Conservation (phyloP, 2,797 vertebrate genomes). For the Pterois miles region DNA sequence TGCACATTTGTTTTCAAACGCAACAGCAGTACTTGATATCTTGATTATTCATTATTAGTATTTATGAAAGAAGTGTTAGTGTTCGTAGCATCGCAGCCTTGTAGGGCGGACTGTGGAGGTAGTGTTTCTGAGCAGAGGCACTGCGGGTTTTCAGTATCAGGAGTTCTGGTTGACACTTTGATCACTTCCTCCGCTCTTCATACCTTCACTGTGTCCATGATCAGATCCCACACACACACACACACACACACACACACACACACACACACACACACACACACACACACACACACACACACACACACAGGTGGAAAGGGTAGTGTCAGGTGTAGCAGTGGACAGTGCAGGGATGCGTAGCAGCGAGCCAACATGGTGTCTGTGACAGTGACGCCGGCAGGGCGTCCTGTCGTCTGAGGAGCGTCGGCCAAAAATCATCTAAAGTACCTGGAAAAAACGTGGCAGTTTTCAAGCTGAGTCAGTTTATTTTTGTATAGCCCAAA, state of each 20-base stretch:
- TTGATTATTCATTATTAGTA: background rate
- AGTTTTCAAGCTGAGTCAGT: too few species aligned
- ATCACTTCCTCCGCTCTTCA: slow-evolving; percentile 65
- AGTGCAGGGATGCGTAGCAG: slow-evolving; percentile 61
- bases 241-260: slow-evolving; percentile 8
- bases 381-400: slow-evolving; percentile 43
- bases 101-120: slow-evolving; percentile 25
- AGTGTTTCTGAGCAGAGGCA: slow-evolving; percentile 37
- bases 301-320: slow-evolving; percentile 46
- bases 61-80: background rate
- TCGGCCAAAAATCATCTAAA: too few species aligned
- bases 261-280: background rate
- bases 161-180: slow-evolving; percentile 61
- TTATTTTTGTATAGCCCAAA: too few species aligned
- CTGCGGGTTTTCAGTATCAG: slow-evolving; percentile 50
- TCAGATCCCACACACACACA: slow-evolving; percentile 54
- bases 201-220: slow-evolving; percentile 53
- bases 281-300: background rate
- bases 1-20: background rate
- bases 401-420: too few species aligned
- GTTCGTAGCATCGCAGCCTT: slow-evolving; percentile 45
- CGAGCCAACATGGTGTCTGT: slow-evolving; percentile 58
- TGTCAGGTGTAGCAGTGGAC: slow-evolving; percentile 71
- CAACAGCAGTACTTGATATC: background rate
- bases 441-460: too few species aligned